phyloP scores from a whole-genome alignment of 2,113 vertebrate species.

The Corythoichthys intestinalis region DNA sequence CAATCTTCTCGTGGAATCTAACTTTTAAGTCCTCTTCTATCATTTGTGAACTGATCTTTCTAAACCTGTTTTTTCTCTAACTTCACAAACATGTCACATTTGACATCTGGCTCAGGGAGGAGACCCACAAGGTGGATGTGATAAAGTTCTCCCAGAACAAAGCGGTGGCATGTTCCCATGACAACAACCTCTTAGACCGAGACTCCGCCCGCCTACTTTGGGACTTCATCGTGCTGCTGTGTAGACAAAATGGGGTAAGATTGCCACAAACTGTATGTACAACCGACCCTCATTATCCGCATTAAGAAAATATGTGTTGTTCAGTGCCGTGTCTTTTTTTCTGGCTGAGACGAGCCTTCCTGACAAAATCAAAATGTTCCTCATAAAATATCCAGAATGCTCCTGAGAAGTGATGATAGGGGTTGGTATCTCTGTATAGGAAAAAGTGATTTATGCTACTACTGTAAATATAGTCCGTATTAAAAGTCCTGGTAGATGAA shows the following conservation, averaged over 20 bases:
- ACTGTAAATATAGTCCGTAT: too few species aligned
- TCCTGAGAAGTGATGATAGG: too few species aligned
- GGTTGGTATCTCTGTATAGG: too few species aligned
- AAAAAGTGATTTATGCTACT: too few species aligned
- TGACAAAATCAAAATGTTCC: too few species aligned
- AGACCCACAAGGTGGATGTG: slow-evolving; percentile 97
- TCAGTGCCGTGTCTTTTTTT: too few species aligned
- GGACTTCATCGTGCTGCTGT: slow-evolving; percentile 91
- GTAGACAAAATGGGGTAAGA: slow-evolving; percentile 93
- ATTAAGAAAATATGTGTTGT: too few species aligned
- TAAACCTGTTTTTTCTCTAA: neutral
- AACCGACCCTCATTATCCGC: neutral
- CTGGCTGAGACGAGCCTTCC: too few species aligned
- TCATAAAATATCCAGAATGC: too few species aligned
- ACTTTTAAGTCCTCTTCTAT: too few species aligned
- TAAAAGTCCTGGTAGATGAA: too few species aligned
- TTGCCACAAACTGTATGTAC: neutral
- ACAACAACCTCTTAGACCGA: slow-evolving; percentile 83
- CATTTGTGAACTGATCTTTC: neutral
- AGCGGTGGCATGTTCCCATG: slow-evolving; percentile 81
- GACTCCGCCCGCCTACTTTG: slow-evolving; percentile 92
- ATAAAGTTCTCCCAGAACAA: slow-evolving; percentile 97
- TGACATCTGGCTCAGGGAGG: slow-evolving; percentile 74
- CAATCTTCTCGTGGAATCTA: neutral
- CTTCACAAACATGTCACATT: neutral